phyloP scores from a whole-genome alignment of 2,113 vertebrate species.

The Gracilinanus agilis region DNA sequence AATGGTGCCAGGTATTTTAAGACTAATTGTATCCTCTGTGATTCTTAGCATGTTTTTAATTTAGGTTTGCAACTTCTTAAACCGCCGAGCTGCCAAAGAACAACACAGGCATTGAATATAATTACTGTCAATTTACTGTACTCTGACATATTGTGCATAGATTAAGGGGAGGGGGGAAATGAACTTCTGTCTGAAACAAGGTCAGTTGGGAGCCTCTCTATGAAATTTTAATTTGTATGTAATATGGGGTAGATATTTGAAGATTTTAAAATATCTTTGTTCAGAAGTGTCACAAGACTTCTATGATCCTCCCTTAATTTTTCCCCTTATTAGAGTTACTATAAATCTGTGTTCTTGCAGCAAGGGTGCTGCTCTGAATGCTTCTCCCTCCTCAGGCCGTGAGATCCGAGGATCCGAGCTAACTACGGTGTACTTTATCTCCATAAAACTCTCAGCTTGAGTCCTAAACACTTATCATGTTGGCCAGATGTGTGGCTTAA shows the following conservation, averaged over 20 bases:
- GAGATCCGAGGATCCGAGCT: conserved; percentile 53
- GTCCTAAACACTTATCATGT: conserved; percentile 56
- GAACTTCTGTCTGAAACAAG: conserved; percentile 84
- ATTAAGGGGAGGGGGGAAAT: conserved; percentile 78
- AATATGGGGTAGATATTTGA: conserved; percentile 79
- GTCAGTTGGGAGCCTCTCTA: conserved; percentile 83
- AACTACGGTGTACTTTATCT: conserved; percentile 64
- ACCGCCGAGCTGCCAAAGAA: conserved; percentile 84
- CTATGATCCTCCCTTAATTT: conserved; percentile 77
- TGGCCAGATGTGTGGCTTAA: conserved; percentile 58
- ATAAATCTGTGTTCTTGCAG: conserved; percentile 75
- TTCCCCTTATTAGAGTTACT: conserved; percentile 77
- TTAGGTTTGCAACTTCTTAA: conserved; percentile 86
- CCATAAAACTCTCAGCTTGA: conserved; percentile 63
- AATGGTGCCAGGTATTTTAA: conserved; percentile 83
- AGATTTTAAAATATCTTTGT: conserved; percentile 82
- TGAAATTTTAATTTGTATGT: conserved; percentile 86
- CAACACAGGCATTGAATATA: conserved; percentile 83
- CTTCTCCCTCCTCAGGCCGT: conserved; percentile 73
- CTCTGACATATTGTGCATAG: conserved; percentile 80
- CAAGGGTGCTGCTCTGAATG: conserved; percentile 72
- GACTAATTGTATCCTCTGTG: conserved; percentile 87
- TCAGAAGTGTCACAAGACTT: conserved; percentile 79
- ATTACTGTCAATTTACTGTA: conserved; percentile 85
- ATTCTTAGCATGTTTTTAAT: conserved; percentile 86